phyloP scores from a whole-genome alignment of 2,797 vertebrate genomes.

The Rachycentron canadum region DNA sequence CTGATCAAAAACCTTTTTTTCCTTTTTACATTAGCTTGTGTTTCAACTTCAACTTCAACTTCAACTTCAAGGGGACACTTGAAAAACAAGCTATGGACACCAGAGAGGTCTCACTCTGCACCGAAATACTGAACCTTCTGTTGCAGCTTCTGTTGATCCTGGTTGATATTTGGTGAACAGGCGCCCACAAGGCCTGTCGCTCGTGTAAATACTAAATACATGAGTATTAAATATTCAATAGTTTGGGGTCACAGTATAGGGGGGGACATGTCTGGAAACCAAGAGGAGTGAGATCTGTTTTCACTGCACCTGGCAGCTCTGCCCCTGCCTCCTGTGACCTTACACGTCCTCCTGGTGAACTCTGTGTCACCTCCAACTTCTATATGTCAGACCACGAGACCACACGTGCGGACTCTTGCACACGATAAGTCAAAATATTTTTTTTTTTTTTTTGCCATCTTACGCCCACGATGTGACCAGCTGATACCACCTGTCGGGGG shows the following conservation, averaged over 20 bases:
- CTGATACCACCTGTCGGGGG: constrained; percentile 46
- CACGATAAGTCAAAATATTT: not conserved
- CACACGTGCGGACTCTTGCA: too few species aligned
- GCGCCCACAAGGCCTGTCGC: not conserved
- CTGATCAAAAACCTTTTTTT: too few species aligned
- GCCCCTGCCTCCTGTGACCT: not conserved
- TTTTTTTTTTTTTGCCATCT: constrained; percentile 24
- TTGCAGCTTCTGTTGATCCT: not conserved
- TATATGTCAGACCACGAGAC: not conserved
- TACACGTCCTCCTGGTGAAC: not conserved
- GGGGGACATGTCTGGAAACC: not conserved
- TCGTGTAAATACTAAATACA: not conserved
- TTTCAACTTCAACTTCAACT: too few species aligned
- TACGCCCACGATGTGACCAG: constrained; percentile 9
- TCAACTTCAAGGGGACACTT: too few species aligned
- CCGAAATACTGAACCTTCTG: not conserved
- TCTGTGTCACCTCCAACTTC: not conserved
- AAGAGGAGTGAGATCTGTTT: too few species aligned
- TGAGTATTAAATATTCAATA: too few species aligned
- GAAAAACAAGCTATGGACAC: not conserved
- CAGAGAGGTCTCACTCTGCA: not conserved
- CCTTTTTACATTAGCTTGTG: too few species aligned
- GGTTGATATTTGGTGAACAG: not conserved
- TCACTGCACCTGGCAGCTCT: not conserved
- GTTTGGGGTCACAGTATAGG: too few species aligned